Conservation (phyloP, 2,113 vertebrate species). For the Fregetta grallaria region DNA sequence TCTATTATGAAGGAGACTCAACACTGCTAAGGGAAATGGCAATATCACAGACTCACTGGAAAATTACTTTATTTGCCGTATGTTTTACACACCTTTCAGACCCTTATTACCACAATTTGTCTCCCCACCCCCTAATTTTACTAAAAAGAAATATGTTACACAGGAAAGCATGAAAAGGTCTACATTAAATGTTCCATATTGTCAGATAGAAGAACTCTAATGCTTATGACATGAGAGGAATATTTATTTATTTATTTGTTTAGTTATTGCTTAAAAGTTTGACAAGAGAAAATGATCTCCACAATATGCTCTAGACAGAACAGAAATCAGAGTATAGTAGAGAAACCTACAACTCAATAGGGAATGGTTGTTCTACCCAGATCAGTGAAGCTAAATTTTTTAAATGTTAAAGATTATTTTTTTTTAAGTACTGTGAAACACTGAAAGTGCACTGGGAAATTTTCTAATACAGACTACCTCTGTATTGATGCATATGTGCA, state of each 20-base stretch:
- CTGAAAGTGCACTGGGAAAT: not conserved
- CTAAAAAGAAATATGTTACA: constrained; percentile 36
- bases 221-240: not conserved
- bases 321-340: not conserved
- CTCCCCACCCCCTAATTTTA: constrained; percentile 51
- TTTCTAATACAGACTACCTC: rapidly evolving
- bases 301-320: not conserved
- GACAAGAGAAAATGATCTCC: not conserved
- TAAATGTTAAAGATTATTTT: not conserved
- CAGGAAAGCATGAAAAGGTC: not conserved
- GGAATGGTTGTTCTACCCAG: not conserved
- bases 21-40: constrained; percentile 65
- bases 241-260: constrained; percentile 9
- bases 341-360: not conserved
- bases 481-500: not conserved
- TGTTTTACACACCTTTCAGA: constrained; percentile 51
- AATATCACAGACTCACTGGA: constrained; percentile 54
- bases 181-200: constrained; percentile 28
- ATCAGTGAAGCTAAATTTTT: not conserved
- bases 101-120: constrained; percentile 55
- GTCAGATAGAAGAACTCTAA: not conserved
- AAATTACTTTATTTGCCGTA: constrained; percentile 68
- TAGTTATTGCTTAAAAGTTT: constrained; percentile 45
- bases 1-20: constrained; percentile 69
- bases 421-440: not conserved